Conservation (phyloP, 2,888 invertebrate genomes). For the Cotesia congregata region DNA sequence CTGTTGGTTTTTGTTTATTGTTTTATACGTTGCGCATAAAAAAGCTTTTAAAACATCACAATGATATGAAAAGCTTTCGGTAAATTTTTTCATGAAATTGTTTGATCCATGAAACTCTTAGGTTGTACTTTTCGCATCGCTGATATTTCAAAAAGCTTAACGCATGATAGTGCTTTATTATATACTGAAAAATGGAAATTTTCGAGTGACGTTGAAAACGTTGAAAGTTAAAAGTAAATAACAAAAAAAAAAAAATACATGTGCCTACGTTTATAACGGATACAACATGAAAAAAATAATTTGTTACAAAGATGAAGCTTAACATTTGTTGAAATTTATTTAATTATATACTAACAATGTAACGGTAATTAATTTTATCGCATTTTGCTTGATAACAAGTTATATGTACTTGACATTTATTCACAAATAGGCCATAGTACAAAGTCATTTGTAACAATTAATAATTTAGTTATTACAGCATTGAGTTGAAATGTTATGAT, state of each 20-base stretch:
- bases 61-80: background rate
- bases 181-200: background rate
- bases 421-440: background rate
- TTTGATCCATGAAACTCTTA: slow-evolving; percentile 11
- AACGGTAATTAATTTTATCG: background rate
- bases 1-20: background rate
- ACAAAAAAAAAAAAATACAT: background rate
- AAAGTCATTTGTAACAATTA: background rate
- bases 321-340: background rate
- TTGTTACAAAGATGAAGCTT: too few species aligned
- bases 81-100: slow-evolving; percentile 5
- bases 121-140: slow-evolving; percentile 4
- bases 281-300: too few species aligned
- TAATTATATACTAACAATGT: background rate
- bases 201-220: background rate
- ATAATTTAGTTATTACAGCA: background rate
- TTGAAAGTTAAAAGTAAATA: background rate
- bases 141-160: background rate
- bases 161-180: background rate
- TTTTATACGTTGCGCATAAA: background rate
- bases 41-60: background rate
- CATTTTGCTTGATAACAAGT: background rate
- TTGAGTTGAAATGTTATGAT: too few species aligned
- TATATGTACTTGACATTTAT: background rate
- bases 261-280: too few species aligned